A percentile compares a stretch with the other conserved stretches of the same genome.
phyloP scores from a whole-genome alignment of 1,140 invertebrate genomes.

The Brachionus calyciflorus region DNA sequence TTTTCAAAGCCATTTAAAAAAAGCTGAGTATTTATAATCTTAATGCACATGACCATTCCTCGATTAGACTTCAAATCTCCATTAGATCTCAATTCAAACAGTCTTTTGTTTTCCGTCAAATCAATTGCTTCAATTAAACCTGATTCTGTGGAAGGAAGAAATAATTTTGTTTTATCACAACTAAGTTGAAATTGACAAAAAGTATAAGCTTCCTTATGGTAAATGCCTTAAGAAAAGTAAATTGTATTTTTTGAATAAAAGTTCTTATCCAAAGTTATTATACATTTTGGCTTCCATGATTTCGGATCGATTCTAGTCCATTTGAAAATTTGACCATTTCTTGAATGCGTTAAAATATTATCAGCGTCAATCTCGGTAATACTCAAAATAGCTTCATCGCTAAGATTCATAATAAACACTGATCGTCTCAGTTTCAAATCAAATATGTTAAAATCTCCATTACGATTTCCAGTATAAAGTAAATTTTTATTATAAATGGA shows the following conservation, averaged over 20 bases:
- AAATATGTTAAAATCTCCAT: constrained; percentile 42
- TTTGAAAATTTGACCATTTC: constrained; percentile 16
- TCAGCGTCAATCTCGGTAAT: neutral
- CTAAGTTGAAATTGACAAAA: constrained; percentile 20
- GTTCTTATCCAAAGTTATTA: too few relatives aligned
- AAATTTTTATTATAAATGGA: neutral
- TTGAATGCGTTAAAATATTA: neutral
- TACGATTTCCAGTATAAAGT: neutral
- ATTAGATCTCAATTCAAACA: neutral
- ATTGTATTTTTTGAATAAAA: too few relatives aligned
- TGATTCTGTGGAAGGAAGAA: constrained; percentile 4
- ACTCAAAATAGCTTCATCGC: neutral
- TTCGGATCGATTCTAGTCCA: neutral
- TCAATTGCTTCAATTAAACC: neutral
- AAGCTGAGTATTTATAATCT: neutral
- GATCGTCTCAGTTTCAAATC: constrained; percentile 10
- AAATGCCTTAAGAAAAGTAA: constrained; percentile 7
- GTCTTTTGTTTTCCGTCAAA: neutral
- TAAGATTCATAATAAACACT: neutral
- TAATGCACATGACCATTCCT: constrained; percentile 39
- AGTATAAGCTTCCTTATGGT: constrained; percentile 35
- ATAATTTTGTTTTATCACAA: neutral
- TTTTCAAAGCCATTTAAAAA: constrained; percentile 26
- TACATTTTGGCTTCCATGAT: constrained; percentile 1
- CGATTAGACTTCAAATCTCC: neutral